phyloP scores from a whole-genome alignment of 2,797 vertebrate species.

The Neosilurus hyrtlii region DNA sequence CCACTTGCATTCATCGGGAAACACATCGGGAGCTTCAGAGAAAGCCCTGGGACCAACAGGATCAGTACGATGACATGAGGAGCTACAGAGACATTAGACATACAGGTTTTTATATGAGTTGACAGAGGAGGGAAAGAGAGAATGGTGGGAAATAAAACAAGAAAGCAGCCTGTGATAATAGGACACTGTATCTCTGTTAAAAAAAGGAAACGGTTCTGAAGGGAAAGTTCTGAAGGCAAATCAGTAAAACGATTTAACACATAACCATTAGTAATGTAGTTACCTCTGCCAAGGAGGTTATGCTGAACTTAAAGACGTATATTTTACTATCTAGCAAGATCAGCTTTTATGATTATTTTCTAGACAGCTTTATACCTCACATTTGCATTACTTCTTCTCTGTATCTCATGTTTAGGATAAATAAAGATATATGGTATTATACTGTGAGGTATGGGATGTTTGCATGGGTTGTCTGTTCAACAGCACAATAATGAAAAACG shows the following conservation, averaged over 20 bases:
- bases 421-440: too few species aligned
- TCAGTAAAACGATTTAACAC: constrained; percentile 47
- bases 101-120: constrained; percentile 42
- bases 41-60: constrained; percentile 19
- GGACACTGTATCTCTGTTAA: constrained; percentile 29
- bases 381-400: too few species aligned
- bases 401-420: too few species aligned
- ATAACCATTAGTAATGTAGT: constrained; percentile 35
- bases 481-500: too few species aligned
- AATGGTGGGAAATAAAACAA: constrained; percentile 10
- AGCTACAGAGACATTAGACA: constrained; percentile 40
- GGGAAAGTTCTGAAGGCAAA: constrained; percentile 24
- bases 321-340: too few species aligned
- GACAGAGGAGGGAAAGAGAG: not conserved
- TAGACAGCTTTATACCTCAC: too few species aligned
- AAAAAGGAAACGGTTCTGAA: constrained; percentile 29
- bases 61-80: constrained; percentile 43
- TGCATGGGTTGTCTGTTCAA: too few species aligned
- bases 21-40: constrained; percentile 26
- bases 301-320: too few species aligned
- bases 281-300: too few species aligned
- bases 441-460: too few species aligned
- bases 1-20: constrained; percentile 30
- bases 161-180: constrained; percentile 35
- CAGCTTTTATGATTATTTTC: too few species aligned